Percentiles rank a stretch among this genome's conserved stretches.
Conservation (phyloP, 2,888 invertebrate genomes). For the Cephus nigrinus region DNA sequence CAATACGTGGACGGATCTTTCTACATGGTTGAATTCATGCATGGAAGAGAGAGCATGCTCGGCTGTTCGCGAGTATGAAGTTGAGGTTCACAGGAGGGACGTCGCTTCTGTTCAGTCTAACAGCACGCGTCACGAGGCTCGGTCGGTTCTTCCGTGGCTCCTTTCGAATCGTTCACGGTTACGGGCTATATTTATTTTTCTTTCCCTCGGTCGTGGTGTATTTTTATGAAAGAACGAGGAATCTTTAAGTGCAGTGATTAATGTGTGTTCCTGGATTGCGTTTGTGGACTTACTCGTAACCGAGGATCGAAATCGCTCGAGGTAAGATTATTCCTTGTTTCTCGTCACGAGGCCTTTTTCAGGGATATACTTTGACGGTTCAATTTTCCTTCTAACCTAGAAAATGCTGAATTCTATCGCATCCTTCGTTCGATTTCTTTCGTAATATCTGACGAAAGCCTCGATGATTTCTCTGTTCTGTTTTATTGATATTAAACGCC, state of each 20-base stretch:
- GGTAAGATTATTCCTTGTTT: neutral
- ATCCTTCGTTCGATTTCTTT: neutral
- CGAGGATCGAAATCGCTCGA: neutral
- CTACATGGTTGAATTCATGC: neutral
- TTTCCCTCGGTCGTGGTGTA: neutral
- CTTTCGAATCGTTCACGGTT: neutral
- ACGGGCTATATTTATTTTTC: constrained; percentile 6
- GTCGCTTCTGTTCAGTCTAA: constrained; percentile 50
- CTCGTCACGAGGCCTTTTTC: neutral
- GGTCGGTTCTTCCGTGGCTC: constrained; percentile 25
- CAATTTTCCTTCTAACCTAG: neutral
- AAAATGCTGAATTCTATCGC: neutral
- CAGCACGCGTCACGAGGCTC: constrained; percentile 53
- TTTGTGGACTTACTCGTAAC: neutral
- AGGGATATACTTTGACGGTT: neutral
- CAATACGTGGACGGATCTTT: neutral
- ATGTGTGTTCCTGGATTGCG: neutral
- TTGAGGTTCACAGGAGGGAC: constrained; percentile 44
- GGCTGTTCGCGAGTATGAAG: constrained; percentile 33
- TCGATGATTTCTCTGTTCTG: neutral
- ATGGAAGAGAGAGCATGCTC: constrained; percentile 34
- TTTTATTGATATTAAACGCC: neutral
- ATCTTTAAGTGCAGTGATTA: neutral
- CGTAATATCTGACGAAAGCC: neutral
- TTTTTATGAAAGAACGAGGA: neutral